Base-by-base conservation (phyloP, 2,888 invertebrate species). In the Pseudoips prasinana region DNA sequence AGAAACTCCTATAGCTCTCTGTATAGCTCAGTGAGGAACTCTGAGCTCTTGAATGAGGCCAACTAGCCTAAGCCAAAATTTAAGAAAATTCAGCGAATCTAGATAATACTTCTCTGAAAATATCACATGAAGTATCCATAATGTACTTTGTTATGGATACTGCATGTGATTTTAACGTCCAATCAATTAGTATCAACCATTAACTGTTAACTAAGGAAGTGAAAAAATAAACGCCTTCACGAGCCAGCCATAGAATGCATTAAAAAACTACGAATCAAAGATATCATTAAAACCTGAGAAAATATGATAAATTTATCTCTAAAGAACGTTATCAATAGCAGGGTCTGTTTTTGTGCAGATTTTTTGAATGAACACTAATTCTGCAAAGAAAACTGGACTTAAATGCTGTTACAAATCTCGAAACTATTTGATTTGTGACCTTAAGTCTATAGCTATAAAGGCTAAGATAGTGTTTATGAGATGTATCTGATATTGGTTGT, bases 221-320 rank as follows among this genome's bases (percentile, higher is more conserved):
- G 46, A 43, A 59, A 54, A 54, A 62, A 61, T 52, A 58, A 50
- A 46, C 39, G 43, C 44, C 45, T 54, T 38, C 48, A 38, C 33
- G 46, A 56, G 53, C 53, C 49, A 49, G 44, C 46, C 34, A 33
- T 46, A 50, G 62, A 65, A 72, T 68, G 60, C 55, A 29, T 58
- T 47, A 54, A 73, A 69, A 75, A 75, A 64, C 47, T 34, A 55
- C 63, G 66, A 71, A 65, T 74, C 66, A 70, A 66, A 70, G 61
- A 68, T 67, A 58, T 74, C 75, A 69, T 78, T 83, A 76, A 68
- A 70, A 64, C 64, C 52, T 47, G 48, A 72, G 73, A 67, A 71
- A 74, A 78, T 79, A 75, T 76, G 69, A 75, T 75, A 74, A 73
- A 73, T 71, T 62, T 14, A 61, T 57, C 60, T 60, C 65, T 69